These are phyloP conservation scores for Melieria omissa DNA, from an alignment of 2,888 invertebrate genomes.

Conservation along the genomic window DNA sequence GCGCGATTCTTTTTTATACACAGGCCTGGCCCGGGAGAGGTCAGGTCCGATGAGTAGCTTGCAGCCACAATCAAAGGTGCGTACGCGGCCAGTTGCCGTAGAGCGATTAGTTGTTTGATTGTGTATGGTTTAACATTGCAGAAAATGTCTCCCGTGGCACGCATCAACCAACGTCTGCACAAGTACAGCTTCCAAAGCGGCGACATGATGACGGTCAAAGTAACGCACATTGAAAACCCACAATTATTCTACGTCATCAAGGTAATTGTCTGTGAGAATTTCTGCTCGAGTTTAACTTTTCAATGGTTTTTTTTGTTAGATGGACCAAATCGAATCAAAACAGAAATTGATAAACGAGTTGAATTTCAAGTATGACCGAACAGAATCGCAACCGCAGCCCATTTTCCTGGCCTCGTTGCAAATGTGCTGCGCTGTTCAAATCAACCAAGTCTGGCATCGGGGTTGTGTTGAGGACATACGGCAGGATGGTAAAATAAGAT, in stretches of 20 bases:
- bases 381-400: constrained; percentile 49
- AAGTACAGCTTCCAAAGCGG: constrained; percentile 47
- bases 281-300: not conserved
- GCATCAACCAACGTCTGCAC: constrained; percentile 47
- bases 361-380: constrained; percentile 47
- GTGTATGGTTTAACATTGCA: constrained; percentile 21
- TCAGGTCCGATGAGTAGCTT: constrained; percentile 40
- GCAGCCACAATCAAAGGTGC: constrained; percentile 44
- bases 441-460: constrained; percentile 56
- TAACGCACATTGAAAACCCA: constrained; percentile 74
- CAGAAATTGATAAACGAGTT: constrained; percentile 43
- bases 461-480: constrained; percentile 54
- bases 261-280: constrained; percentile 60
- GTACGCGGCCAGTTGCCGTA: not conserved
- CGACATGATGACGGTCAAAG: constrained; percentile 66
- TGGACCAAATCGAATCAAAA: constrained; percentile 43
- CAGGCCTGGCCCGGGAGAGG: constrained; percentile 55
- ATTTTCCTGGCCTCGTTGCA: constrained; percentile 57
- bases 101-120: not conserved
- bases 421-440: constrained; percentile 55
- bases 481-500: constrained; percentile 47
- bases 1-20: constrained; percentile 65
- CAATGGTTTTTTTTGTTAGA: constrained; percentile 38
- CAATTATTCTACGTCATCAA: constrained; percentile 75
- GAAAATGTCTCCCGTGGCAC: constrained; percentile 44